Evolutionary conservation across 1,140 invertebrate species (phyloP), one percentile per base, ranked within the genome.

Genomic region (Yoshiicerus persimilis): DNA sequence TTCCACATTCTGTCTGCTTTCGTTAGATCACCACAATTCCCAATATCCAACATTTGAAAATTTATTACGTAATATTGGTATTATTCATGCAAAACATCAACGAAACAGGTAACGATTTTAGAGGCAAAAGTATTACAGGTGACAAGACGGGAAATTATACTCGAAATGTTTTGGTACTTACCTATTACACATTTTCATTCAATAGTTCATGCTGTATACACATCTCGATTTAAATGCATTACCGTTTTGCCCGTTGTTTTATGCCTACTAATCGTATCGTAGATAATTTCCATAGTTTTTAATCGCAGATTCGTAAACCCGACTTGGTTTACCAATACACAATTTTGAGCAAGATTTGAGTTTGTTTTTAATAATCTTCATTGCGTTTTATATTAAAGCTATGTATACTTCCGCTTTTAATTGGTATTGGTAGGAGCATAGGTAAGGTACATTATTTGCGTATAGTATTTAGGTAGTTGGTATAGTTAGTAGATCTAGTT

Each of bases 261-360:
- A 47, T 56, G 13, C 16, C 20, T 56, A 56, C 47, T 56, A 56
- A 56, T 56, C 47, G 47, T 56, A 56, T 56, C 47, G 47, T 70
- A 70, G 66, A 30, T 70, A 70, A 70, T 70, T 70, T 70, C 64
- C 30, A 11, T 70, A 30, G 5, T 70, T 70, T 70, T 70, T 30
- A 47, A 70, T 30, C 66, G 66, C 10, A 30, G 25, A 70, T 30
- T 13, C 16, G 66, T 30, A 70, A 70, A 70, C 66, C 66, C 30
- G 25, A 70, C 30, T 30, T 30, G 25, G 75, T 36, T n/a, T 32
- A 80, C 32, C 75, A 80, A 32, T 80, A 80, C 20, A 80, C 75
- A 36, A n/a, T 80, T 80, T 80, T 80, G 75, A 80, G 75, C 75
- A 80, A 80, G 75, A 80, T 32, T 80, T 80, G 32, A 80, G 75